Conservation (phyloP, 2,113 vertebrate species). For the Tringa solitaria region DNA sequence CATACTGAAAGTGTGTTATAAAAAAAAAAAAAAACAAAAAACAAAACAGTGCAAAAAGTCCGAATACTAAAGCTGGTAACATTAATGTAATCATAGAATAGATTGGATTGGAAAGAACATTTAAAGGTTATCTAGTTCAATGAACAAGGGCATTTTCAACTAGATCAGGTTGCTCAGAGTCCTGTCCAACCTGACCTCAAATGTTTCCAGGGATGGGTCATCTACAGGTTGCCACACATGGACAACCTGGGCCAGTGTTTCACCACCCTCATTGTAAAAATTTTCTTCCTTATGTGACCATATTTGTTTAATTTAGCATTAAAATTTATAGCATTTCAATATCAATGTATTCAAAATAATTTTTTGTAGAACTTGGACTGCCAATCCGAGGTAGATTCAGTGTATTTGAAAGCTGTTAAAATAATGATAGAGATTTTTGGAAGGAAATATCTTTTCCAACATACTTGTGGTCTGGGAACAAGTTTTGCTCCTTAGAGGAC, state of each 20-base stretch:
- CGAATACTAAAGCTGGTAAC: neutral
- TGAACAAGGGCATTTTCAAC: neutral
- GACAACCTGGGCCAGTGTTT: neutral
- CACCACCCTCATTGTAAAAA: neutral
- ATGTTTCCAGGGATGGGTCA: neutral
- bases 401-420: neutral
- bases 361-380: neutral
- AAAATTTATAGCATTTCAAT: neutral
- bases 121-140: neutral
- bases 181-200: neutral
- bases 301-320: neutral
- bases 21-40: neutral
- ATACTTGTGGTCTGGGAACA: neutral
- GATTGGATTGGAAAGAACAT: neutral
- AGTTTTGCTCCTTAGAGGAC: neutral
- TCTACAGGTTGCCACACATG: neutral
- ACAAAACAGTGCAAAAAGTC: neutral
- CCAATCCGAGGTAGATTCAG: neutral
- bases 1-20: neutral
- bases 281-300: neutral
- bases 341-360: neutral
- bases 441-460: neutral
- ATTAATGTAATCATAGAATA: neutral
- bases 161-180: neutral
- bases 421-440: neutral